Conservation (phyloP, 2,888 invertebrate genomes). For the Carabus problematicus region DNA sequence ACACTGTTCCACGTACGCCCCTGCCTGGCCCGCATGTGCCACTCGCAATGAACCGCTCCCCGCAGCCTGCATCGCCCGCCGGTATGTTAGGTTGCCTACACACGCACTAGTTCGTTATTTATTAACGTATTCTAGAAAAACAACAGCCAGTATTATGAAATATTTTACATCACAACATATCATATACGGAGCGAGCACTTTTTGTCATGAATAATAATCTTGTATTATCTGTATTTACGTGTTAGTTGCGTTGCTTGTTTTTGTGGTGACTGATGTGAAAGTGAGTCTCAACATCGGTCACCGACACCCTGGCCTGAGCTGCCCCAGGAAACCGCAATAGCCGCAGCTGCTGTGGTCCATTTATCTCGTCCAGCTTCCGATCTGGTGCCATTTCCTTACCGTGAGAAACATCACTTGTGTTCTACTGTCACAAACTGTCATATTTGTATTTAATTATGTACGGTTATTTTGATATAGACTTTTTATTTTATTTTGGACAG, state of each 20-base stretch:
- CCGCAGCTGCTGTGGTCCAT: constrained; percentile 37
- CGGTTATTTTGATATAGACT: too few relatives aligned
- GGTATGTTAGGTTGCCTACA: constrained; percentile 21
- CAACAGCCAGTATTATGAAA: too few relatives aligned
- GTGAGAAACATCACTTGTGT: constrained; percentile 3
- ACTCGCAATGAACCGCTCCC: constrained; percentile 14
- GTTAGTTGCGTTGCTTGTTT: too few relatives aligned
- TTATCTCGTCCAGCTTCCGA: constrained; percentile 38
- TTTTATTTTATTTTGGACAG: too few relatives aligned
- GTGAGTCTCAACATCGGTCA: constrained; percentile 12
- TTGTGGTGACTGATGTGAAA: constrained; percentile 23
- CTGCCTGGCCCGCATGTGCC: constrained; percentile 25
- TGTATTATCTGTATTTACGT: too few relatives aligned
- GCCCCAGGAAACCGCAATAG: constrained; percentile 35
- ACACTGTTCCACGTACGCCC: constrained; percentile 18
- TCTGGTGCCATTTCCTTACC: not conserved
- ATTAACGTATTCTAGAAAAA: too few relatives aligned
- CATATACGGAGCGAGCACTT: too few relatives aligned
- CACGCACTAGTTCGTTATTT: not conserved
- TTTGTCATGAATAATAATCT: too few relatives aligned
- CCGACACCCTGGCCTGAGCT: not conserved
- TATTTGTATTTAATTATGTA: too few relatives aligned
- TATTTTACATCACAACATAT: too few relatives aligned
- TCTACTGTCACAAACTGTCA: not conserved
- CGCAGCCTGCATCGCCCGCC: constrained; percentile 32